Percentiles rank a stretch among this genome's conserved stretches.
Evolutionary conservation across 2,797 vertebrate species (phyloP).

Genomic region (Smutsia temminckii): DNA sequence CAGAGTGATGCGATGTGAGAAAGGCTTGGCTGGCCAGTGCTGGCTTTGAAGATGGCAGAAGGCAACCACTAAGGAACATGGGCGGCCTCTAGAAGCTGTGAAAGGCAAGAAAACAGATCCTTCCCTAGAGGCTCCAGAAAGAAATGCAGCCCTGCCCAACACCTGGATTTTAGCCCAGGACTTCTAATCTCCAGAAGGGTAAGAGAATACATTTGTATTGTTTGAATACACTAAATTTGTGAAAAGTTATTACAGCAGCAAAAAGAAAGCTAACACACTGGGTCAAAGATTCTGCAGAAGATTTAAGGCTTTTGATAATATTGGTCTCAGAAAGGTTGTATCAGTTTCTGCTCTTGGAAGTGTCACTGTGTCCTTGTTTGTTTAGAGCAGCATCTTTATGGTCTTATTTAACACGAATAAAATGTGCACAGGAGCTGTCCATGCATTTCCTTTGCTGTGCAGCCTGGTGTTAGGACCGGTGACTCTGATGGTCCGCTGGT

Average conservation of each 20-base stretch:
- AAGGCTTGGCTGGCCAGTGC: background rate
- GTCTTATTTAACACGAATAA: constrained; percentile 87
- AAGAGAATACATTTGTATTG: background rate
- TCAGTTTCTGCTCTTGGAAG: background rate
- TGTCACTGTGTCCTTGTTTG: background rate
- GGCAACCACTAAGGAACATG: background rate
- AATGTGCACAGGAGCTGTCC: constrained; percentile 61
- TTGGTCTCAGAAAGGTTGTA: background rate
- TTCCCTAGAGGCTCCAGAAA: background rate
- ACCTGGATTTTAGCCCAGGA: background rate
- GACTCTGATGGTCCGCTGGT: constrained; percentile 93
- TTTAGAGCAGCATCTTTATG: background rate
- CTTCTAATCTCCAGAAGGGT: background rate
- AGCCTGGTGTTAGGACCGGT: constrained; percentile 94
- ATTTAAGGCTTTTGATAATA: background rate
- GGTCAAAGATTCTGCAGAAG: background rate
- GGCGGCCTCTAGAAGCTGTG: no score
- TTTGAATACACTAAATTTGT: background rate
- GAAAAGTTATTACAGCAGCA: background rate
- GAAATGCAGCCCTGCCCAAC: background rate
- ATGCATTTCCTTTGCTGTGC: constrained; percentile 94
- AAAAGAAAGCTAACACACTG: background rate
- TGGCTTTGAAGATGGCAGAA: background rate
- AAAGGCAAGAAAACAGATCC: background rate
- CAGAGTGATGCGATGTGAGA: background rate